Conservation (phyloP, 2,113 vertebrate genomes). For the Lonchura striata region DNA sequence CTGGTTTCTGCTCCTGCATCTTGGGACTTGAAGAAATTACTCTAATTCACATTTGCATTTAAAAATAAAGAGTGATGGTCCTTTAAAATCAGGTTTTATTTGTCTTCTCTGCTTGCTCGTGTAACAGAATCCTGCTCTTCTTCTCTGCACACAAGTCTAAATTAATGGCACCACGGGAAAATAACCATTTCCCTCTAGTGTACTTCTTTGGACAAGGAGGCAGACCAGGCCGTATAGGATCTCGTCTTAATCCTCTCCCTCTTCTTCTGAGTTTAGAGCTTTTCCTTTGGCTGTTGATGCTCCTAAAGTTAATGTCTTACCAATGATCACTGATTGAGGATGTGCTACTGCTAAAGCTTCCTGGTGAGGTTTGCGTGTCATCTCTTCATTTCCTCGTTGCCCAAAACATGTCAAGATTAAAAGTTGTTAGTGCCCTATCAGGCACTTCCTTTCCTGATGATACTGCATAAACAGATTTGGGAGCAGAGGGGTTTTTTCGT, state of each 20-base stretch:
- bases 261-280: background rate
- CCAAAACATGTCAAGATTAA: background rate
- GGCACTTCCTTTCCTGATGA: background rate
- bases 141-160: background rate
- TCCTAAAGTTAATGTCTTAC: background rate
- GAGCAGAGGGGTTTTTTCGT: background rate
- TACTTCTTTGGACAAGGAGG: background rate
- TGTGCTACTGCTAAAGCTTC: background rate
- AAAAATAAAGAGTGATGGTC: background rate
- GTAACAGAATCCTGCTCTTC: background rate
- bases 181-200: background rate
- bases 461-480: background rate
- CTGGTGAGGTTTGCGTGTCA: background rate
- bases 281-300: background rate
- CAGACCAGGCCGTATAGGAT: accelerated
- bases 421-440: background rate
- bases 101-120: background rate
- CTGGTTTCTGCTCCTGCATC: background rate
- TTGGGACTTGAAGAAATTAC: background rate
- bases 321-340: background rate
- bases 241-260: background rate
- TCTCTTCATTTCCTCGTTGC: background rate
- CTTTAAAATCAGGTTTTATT: conserved; percentile 40
- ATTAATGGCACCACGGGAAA: background rate
- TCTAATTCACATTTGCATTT: background rate